Evolutionary conservation across 1,140 invertebrate species (phyloP).

Genomic region (Coptotermes formosanus): DNA sequence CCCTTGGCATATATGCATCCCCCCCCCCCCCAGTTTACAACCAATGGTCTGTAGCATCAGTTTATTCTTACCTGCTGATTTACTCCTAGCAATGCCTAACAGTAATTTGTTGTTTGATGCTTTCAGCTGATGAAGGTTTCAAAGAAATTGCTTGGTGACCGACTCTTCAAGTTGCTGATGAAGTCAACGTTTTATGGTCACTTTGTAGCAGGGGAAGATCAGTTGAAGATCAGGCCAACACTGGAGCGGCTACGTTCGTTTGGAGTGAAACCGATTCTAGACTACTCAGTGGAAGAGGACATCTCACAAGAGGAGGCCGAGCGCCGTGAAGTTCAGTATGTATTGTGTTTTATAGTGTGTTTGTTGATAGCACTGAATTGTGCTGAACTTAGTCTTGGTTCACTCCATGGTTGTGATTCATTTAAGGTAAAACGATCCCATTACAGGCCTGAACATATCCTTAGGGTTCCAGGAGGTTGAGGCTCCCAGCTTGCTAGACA

Average conservation of each 20-base stretch:
- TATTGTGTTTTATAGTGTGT: conserved; percentile 37
- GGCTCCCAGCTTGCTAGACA: too few relatives aligned
- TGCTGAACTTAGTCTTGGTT: too few relatives aligned
- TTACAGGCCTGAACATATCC: too few relatives aligned
- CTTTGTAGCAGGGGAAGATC: conserved; percentile 95
- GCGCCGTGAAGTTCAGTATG: conserved; percentile 87
- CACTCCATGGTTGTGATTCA: too few relatives aligned
- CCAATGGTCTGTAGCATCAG: too few relatives aligned
- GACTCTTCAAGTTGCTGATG: conserved; percentile 85
- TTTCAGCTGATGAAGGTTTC: conserved; percentile 85
- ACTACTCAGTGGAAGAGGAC: conserved; percentile 98
- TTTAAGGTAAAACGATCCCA: too few relatives aligned
- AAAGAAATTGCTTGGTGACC: conserved; percentile 78
- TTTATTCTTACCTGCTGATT: too few relatives aligned
- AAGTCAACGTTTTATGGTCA: conserved; percentile 97
- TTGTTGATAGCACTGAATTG: too few relatives aligned
- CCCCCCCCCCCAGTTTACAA: too few relatives aligned
- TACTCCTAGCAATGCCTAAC: background rate
- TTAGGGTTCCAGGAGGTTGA: too few relatives aligned
- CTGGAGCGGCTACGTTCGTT: conserved; percentile 84
- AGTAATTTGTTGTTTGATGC: conserved; percentile 36
- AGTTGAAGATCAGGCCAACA: conserved; percentile 79
- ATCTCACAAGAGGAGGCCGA: conserved; percentile 86
- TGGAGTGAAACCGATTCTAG: conserved; percentile 97
- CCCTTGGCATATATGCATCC: too few relatives aligned